These are phyloP conservation scores for Cochlearius cochlearius DNA, from an alignment of 2,113 vertebrate genomes.

Conservation along the genomic window DNA sequence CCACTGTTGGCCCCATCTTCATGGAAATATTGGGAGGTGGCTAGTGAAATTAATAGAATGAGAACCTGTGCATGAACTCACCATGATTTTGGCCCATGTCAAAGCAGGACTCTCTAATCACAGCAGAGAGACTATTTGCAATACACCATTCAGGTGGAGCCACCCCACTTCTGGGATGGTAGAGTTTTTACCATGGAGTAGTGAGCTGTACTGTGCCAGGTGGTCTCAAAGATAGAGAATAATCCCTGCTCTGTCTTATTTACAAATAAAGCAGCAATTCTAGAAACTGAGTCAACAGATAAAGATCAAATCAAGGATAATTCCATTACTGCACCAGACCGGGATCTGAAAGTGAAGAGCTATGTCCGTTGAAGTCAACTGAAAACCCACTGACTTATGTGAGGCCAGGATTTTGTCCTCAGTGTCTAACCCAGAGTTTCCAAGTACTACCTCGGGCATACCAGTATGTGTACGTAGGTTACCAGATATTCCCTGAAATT, in stretches of 20 bases:
- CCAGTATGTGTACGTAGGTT: not conserved
- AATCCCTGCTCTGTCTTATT: not conserved
- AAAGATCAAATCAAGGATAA: not conserved
- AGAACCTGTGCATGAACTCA: not conserved
- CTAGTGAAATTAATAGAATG: not conserved
- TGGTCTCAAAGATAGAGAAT: not conserved
- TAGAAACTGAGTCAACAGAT: not conserved
- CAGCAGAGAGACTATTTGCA: not conserved
- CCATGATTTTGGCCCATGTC: not conserved
- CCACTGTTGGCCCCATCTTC: too few species aligned
- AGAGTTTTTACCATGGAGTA: not conserved
- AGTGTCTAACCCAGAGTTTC: not conserved
- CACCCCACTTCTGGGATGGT: not conserved
- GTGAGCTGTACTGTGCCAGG: not conserved
- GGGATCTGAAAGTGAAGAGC: not conserved
- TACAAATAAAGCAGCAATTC: not conserved
- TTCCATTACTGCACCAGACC: not conserved
- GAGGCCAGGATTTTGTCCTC: not conserved
- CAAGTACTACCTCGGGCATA: not conserved
- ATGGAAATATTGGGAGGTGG: not conserved
- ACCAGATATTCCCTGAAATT: not conserved
- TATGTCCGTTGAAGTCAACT: not conserved
- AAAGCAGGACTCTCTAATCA: not conserved
- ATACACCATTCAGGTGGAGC: not conserved
- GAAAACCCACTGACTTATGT: not conserved